phyloP scores from a whole-genome alignment of 2,888 invertebrate genomes.

The Monoplex corrugatus region DNA sequence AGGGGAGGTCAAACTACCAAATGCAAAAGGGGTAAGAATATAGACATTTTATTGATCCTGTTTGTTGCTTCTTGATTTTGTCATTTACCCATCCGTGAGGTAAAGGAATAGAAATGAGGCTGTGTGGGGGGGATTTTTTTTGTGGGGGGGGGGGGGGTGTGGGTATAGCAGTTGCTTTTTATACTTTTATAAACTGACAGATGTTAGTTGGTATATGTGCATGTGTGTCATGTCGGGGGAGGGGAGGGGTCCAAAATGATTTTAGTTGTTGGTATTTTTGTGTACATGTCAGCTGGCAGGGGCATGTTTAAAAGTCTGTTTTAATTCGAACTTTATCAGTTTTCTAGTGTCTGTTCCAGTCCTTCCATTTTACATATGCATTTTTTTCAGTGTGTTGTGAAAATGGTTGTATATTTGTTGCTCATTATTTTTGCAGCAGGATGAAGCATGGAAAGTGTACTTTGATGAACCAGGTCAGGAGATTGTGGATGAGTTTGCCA shows the following conservation, averaged over 20 bases:
- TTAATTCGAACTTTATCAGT: no score
- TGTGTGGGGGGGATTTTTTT: no score
- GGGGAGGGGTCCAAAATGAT: no score
- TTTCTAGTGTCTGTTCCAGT: no score
- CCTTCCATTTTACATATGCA: no score
- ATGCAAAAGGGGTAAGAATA: slow-evolving; percentile 89
- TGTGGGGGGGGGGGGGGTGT: slow-evolving; percentile 16
- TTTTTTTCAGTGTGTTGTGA: not conserved
- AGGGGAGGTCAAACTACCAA: slow-evolving; percentile 93
- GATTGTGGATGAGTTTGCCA: slow-evolving; percentile 99
- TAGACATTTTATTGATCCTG: no score
- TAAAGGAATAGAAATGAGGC: no score
- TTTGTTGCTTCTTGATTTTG: no score
- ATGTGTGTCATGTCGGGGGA: not conserved
- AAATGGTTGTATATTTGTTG: not conserved
- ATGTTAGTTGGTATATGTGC: not conserved
- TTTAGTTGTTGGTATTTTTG: no score
- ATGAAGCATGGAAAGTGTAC: slow-evolving; percentile 99
- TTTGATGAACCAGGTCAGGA: slow-evolving; percentile 99
- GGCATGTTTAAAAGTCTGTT: no score
- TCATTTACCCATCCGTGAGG: no score
- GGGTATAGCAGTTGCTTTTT: not conserved
- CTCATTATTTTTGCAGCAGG: slow-evolving; percentile 83
- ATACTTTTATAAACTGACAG: no score
- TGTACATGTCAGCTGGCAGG: not conserved